Conservation (phyloP, 2,888 invertebrate genomes). For the Pinctada fucata region DNA sequence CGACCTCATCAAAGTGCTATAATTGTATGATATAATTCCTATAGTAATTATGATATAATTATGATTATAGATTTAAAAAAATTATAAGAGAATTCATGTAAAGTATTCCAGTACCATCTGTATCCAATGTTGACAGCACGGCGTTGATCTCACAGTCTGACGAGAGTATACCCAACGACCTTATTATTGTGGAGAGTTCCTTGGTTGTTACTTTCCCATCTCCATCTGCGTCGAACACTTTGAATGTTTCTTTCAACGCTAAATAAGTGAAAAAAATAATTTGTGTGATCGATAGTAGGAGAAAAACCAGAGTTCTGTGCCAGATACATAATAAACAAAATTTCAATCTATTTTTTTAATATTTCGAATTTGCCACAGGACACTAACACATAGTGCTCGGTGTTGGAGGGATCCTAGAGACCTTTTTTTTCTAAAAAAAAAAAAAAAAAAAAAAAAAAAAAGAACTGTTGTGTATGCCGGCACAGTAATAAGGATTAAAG, state of each 20-base stretch:
- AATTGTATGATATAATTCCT: no score
- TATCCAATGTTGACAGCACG: constrained; percentile 12
- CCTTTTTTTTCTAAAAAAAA: no score
- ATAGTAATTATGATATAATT: no score
- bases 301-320: no score
- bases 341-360: no score
- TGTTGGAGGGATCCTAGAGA: neutral
- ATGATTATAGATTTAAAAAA: no score
- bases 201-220: constrained; percentile 18
- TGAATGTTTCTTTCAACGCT: constrained; percentile 15
- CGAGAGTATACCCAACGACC: constrained; percentile 14
- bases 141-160: constrained; percentile 11
- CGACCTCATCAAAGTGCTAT: no score
- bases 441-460: no score
- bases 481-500: no score
- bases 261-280: neutral
- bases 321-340: no score
- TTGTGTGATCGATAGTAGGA: neutral
- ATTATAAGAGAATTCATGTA: no score
- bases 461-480: no score
- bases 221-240: constrained; percentile 25
- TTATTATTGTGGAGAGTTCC: constrained; percentile 17
- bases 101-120: constrained; percentile 14
- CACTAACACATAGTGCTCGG: neutral
- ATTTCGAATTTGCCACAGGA: neutral